Conservation (phyloP, 2,888 invertebrate genomes). For the Lymantria dispar region DNA sequence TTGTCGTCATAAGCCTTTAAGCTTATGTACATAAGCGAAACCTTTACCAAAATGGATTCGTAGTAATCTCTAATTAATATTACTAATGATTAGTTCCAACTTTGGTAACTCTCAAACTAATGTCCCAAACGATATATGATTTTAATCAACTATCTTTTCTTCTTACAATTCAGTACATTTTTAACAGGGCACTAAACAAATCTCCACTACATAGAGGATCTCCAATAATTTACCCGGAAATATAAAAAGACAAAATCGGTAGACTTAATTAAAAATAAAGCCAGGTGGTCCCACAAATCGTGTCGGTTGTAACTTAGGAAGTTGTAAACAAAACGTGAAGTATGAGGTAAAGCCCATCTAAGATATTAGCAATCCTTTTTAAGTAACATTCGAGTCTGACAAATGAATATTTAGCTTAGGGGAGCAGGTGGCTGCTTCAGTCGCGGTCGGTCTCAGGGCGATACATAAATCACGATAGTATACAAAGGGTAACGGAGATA, state of each 20-base stretch:
- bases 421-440: constrained; percentile 58
- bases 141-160: too few species aligned
- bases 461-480: constrained; percentile 62
- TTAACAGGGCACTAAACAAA: too few species aligned
- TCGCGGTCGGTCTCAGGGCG: constrained; percentile 42
- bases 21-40: too few species aligned
- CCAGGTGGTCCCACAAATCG: constrained; percentile 21
- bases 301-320: constrained; percentile 21
- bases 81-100: too few species aligned
- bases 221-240: background rate
- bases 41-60: too few species aligned
- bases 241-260: constrained; percentile 6
- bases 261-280: constrained; percentile 26
- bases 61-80: too few species aligned
- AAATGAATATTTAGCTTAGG: constrained; percentile 72
- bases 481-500: constrained; percentile 22
- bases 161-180: too few species aligned
- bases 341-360: constrained; percentile 58
- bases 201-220: background rate
- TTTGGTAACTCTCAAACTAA: too few species aligned
- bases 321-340: constrained; percentile 52
- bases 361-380: constrained; percentile 77
- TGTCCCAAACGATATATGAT: too few species aligned
- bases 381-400: constrained; percentile 70
- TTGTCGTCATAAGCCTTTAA: too few species aligned